Percentiles rank a stretch among this genome's conserved stretches.
phyloP scores from a whole-genome alignment of 2,888 invertebrate species.

The Perizoma flavofasciatum region DNA sequence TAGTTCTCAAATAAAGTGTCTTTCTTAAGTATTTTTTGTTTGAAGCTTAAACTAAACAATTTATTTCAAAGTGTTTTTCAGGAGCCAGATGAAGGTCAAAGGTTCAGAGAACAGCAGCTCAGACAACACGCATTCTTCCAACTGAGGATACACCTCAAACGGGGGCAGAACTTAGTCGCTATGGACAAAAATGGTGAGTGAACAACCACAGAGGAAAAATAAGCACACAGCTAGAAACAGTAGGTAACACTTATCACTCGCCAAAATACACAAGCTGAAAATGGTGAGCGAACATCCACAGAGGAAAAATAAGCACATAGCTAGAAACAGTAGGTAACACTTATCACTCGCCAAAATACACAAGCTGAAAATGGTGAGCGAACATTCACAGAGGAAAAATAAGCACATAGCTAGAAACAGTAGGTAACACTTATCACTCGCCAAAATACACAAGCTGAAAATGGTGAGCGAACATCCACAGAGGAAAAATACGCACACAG shows the following conservation, averaged over 20 bases:
- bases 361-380: slow-evolving; percentile 94
- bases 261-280: slow-evolving; percentile 69
- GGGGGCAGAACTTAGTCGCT: slow-evolving; percentile 94
- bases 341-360: no score
- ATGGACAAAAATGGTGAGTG: slow-evolving; percentile 95
- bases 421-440: no score
- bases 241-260: no score
- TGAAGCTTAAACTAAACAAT: no score
- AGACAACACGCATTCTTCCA: slow-evolving; percentile 96
- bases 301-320: slow-evolving; percentile 5
- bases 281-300: slow-evolving; percentile 85
- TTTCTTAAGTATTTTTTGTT: no score
- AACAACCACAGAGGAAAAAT: not conserved
- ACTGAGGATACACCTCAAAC: slow-evolving; percentile 93
- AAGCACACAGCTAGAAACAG: not conserved
- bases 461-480: slow-evolving; percentile 85
- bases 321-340: no score
- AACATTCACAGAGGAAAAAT: not conserved
- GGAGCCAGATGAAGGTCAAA: slow-evolving; percentile 88
- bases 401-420: no score
- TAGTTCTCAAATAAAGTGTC: no score
- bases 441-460: no score
- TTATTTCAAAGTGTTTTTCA: slow-evolving; percentile 51
- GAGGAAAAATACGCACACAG: slow-evolving; percentile 4
- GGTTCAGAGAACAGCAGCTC: slow-evolving; percentile 88